A percentile compares a stretch with the other conserved stretches of the same genome.
phyloP scores from a whole-genome alignment of 2,888 invertebrate genomes.

The Drosophila multiciliata region DNA sequence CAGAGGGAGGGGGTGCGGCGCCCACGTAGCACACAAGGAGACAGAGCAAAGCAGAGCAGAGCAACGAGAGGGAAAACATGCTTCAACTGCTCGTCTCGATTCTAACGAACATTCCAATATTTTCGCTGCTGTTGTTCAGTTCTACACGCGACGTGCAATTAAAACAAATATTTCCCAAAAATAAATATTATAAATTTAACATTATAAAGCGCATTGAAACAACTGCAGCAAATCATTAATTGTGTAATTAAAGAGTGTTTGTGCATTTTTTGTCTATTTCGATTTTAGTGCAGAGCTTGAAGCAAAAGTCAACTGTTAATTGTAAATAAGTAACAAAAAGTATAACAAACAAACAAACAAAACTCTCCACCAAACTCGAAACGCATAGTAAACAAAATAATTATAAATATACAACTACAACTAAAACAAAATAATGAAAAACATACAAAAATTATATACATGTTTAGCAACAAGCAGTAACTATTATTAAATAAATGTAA shows the following conservation, averaged over 20 bases:
- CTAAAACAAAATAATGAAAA: conserved; percentile 14
- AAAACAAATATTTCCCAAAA: conserved; percentile 5
- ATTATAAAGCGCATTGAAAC: not conserved
- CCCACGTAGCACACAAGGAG: conserved; percentile 67
- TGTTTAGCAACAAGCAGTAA: conserved; percentile 52
- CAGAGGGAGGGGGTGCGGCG: conserved; percentile 65
- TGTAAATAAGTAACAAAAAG: conserved; percentile 73
- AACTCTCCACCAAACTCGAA: conserved; percentile 66
- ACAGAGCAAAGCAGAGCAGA: conserved; percentile 28
- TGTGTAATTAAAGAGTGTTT: conserved; percentile 4
- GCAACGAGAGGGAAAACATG: conserved; percentile 49
- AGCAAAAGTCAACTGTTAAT: conserved; percentile 57
- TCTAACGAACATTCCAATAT: conserved; percentile 48
- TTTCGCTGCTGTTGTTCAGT: conserved; percentile 67
- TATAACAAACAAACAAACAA: conserved; percentile 50
- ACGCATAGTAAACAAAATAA: conserved; percentile 38
- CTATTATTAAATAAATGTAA: conserved; percentile 49
- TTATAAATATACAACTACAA: conserved; percentile 41
- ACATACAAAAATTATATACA: conserved; percentile 53
- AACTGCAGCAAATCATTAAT: not conserved
- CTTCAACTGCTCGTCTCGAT: conserved; percentile 36
- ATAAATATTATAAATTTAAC: not conserved
- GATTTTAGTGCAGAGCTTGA: conserved; percentile 60
- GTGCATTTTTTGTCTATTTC: conserved; percentile 23
- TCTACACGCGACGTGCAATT: conserved; percentile 15